Percentiles rank a stretch among this genome's conserved stretches.
Evolutionary conservation across 2,888 invertebrate genomes (phyloP).

Genomic region (Agrenia bidenticulata): DNA sequence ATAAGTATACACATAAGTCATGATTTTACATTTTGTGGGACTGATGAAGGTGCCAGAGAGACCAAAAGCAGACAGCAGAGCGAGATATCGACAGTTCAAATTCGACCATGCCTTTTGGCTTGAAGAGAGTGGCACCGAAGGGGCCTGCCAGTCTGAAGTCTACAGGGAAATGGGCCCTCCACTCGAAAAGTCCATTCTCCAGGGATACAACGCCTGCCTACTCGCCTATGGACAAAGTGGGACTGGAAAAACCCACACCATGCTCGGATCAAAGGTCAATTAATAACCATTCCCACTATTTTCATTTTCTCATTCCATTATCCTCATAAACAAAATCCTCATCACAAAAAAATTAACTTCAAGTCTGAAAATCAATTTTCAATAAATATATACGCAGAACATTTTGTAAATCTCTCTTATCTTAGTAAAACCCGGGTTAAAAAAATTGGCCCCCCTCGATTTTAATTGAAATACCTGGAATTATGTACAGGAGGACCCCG

Average conservation of each 20-base stretch:
- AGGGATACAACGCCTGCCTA: constrained; percentile 62
- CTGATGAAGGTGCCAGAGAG: constrained; percentile 50
- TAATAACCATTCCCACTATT: too few species aligned
- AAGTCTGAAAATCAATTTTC: too few species aligned
- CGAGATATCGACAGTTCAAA: constrained; percentile 49
- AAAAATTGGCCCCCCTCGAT: background rate
- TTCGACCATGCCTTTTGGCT: constrained; percentile 52
- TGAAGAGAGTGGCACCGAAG: constrained; percentile 27
- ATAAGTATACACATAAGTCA: too few species aligned
- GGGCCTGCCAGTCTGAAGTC: constrained; percentile 58
- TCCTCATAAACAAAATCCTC: too few species aligned
- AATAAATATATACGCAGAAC: too few species aligned
- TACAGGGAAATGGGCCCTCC: constrained; percentile 68
- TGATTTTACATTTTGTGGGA: background rate
- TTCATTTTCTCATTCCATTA: too few species aligned
- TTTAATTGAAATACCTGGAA: background rate
- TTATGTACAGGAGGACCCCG: constrained; percentile 55
- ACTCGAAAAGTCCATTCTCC: constrained; percentile 65
- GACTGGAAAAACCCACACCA: constrained; percentile 60
- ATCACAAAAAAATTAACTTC: too few species aligned
- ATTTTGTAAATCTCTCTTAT: too few species aligned
- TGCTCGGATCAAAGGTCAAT: constrained; percentile 57
- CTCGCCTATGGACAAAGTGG: constrained; percentile 60
- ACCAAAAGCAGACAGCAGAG: constrained; percentile 50
- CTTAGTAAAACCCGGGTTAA: too few species aligned